Percentiles rank a stretch among this genome's conserved stretches.
Conservation (phyloP, 1,140 invertebrate genomes). For the Atopsyche davidsoni region DNA sequence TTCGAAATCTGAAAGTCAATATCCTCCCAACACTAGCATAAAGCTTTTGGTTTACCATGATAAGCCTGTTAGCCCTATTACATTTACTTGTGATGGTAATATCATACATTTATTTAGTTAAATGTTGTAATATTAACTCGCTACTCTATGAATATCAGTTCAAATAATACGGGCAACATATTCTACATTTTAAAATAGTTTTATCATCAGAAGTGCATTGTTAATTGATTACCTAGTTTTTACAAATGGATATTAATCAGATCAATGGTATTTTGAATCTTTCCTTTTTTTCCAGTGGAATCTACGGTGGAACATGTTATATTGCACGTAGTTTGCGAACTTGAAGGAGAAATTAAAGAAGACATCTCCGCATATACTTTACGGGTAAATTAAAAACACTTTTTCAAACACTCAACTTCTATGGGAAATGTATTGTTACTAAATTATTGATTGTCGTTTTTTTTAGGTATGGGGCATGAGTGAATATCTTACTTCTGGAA, state of each 20-base stretch:
- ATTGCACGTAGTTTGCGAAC: slow-evolving; percentile 74
- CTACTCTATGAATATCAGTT: too few relatives aligned
- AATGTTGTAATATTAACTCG: too few relatives aligned
- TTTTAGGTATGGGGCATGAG: slow-evolving; percentile 74
- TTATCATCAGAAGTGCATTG: too few relatives aligned
- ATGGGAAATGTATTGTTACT: not conserved
- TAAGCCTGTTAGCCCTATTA: slow-evolving; percentile 59
- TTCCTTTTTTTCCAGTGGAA: slow-evolving; percentile 59
- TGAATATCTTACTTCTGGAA: slow-evolving; percentile 69
- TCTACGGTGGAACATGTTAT: slow-evolving; percentile 83
- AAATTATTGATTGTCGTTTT: slow-evolving; percentile 26
- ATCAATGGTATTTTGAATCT: not conserved
- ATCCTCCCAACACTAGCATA: slow-evolving; percentile 72
- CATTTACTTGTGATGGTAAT: slow-evolving; percentile 81
- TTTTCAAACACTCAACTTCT: not conserved
- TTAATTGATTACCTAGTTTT: too few relatives aligned
- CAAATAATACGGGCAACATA: too few relatives aligned
- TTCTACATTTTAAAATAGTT: too few relatives aligned
- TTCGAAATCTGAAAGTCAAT: slow-evolving; percentile 70
- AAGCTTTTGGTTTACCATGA: slow-evolving; percentile 75
- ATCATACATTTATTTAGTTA: too few relatives aligned
- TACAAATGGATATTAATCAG: slow-evolving; percentile 1
- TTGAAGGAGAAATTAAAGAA: slow-evolving; percentile 64
- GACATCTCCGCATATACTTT: slow-evolving; percentile 62
- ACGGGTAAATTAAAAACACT: slow-evolving; percentile 34